Percentiles rank a stretch among this genome's conserved stretches.
Conservation (phyloP, 2,797 vertebrate genomes). For the Xenentodon cancila region DNA sequence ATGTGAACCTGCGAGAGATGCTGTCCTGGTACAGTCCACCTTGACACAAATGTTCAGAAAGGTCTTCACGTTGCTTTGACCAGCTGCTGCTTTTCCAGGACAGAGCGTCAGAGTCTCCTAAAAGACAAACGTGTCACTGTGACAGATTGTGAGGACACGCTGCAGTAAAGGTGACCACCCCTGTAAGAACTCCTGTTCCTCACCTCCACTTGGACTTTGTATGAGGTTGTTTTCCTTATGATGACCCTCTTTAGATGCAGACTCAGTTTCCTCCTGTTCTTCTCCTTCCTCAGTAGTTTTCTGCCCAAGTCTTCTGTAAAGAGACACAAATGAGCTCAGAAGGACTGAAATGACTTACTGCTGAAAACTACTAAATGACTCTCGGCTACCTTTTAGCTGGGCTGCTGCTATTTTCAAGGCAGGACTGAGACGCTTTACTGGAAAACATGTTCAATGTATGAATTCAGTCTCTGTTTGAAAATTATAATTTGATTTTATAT, state of each 20-base stretch:
- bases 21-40: slow-evolving; percentile 83
- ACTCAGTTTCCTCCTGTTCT: slow-evolving; percentile 32
- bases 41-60: slow-evolving; percentile 79
- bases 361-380: not conserved
- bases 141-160: not conserved
- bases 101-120: slow-evolving; percentile 31
- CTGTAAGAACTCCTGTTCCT: slow-evolving; percentile 1
- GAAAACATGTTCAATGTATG: slow-evolving; percentile 28
- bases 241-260: slow-evolving; percentile 18
- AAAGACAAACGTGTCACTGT: slow-evolving; percentile 8
- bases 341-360: not conserved
- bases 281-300: not conserved
- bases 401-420: slow-evolving; percentile 51
- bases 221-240: slow-evolving; percentile 5
- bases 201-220: slow-evolving; percentile 41
- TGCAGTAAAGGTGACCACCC: not conserved
- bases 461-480: not conserved
- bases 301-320: slow-evolving; percentile 27
- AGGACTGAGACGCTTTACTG: slow-evolving; percentile 53
- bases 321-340: slow-evolving; percentile 15
- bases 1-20: slow-evolving; percentile 83
- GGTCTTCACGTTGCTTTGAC: slow-evolving; percentile 72
- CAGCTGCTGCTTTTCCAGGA: slow-evolving; percentile 88
- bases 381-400: slow-evolving; percentile 70
- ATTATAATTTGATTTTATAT: not conserved